These are phyloP conservation scores for Eulemur rufifrons DNA, from an alignment of 2,113 vertebrate species.

Conservation along the genomic window DNA sequence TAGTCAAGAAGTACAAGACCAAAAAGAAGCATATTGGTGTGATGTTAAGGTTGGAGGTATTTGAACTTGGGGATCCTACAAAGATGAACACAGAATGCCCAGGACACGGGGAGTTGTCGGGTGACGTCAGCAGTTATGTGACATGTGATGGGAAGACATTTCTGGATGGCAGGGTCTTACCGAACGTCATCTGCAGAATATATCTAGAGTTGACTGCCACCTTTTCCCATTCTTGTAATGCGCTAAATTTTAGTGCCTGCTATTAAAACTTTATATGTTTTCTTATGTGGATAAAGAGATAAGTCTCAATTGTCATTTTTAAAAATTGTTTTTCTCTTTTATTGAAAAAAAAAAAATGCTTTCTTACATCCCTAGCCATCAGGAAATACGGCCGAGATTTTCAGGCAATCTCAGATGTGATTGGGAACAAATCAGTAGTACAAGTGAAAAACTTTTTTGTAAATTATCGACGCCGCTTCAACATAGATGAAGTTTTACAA, in stretches of 20 bases:
- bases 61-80: not conserved
- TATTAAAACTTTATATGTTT: rapidly evolving
- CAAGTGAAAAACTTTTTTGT: slow-evolving; percentile 99
- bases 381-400: slow-evolving; percentile 97
- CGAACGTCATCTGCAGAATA: rapidly evolving
- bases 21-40: not conserved
- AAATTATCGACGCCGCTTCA: slow-evolving; percentile 97
- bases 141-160: not conserved
- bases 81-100: not conserved
- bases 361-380: slow-evolving; percentile 88
- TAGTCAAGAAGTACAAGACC: not conserved
- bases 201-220: rapidly evolving
- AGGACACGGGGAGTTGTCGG: rapidly evolving
- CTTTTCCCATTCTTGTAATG: rapidly evolving
- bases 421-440: slow-evolving; percentile 98
- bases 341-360: not conserved
- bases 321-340: not conserved
- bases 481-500: slow-evolving; percentile 97
- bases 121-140: not conserved
- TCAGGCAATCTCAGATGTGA: slow-evolving; percentile 98
- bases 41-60: not conserved
- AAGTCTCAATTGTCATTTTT: not conserved
- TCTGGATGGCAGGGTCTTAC: rapidly evolving
- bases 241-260: rapidly evolving
- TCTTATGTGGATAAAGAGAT: not conserved